Percentiles rank a stretch among this genome's conserved stretches.
phyloP scores from a whole-genome alignment of 2,797 vertebrate genomes.

The Sebastes taczanowskii region DNA sequence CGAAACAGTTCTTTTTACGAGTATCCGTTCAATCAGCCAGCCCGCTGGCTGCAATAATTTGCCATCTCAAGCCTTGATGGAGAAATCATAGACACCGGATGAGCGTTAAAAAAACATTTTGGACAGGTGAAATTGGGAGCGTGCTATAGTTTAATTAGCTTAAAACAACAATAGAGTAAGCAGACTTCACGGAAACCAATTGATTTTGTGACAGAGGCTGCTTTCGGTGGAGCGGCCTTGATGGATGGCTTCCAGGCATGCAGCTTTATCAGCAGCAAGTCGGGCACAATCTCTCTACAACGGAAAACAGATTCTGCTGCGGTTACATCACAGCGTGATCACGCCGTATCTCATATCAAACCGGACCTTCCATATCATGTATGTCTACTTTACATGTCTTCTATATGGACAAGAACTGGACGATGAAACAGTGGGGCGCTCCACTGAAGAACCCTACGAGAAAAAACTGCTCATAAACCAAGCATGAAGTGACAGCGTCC shows the following conservation, averaged over 20 bases:
- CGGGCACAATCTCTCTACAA: slow-evolving; percentile 38
- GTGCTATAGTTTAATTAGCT: slow-evolving; percentile 53
- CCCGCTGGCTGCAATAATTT: neutral
- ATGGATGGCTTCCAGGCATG: slow-evolving; percentile 61
- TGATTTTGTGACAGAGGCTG: slow-evolving; percentile 68
- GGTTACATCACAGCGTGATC: slow-evolving; percentile 31
- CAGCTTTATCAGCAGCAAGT: slow-evolving; percentile 71
- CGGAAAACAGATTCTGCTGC: slow-evolving; percentile 45
- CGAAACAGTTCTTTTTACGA: neutral
- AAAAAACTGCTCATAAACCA: neutral
- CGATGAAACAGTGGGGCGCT: neutral
- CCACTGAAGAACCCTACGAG: accelerated
- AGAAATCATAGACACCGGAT: neutral
- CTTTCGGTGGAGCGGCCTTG: slow-evolving; percentile 53
- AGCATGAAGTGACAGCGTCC: neutral
- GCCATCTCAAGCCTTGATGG: neutral
- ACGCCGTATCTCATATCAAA: neutral
- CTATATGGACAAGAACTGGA: too few species aligned
- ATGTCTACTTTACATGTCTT: neutral
- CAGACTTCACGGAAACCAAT: slow-evolving; percentile 63
- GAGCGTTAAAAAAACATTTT: neutral
- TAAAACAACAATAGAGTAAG: slow-evolving; percentile 55
- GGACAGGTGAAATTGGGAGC: slow-evolving; percentile 17
- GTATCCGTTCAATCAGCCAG: neutral
- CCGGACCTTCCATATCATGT: neutral